Conservation (phyloP, 2,888 invertebrate genomes). For the Campoletis raptor region DNA sequence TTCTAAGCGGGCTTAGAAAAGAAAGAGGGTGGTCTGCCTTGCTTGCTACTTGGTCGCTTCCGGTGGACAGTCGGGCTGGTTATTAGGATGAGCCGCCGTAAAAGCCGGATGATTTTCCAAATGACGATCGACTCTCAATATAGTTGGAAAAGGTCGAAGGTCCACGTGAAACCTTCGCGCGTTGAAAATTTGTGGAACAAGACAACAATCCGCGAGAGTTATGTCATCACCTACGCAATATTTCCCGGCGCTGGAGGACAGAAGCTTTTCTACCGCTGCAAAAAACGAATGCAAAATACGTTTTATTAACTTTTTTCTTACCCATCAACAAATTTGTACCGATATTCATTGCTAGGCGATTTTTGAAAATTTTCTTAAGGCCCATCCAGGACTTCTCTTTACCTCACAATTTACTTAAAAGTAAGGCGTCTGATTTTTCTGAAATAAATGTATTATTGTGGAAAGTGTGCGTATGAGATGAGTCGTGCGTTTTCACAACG, state of each 20-base stretch:
- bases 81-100: conserved; percentile 95
- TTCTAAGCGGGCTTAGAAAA: conserved; percentile 79
- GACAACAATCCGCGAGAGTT: conserved; percentile 96
- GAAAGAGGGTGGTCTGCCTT: conserved; percentile 84
- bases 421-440: too few species aligned
- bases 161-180: conserved; percentile 98
- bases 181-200: conserved; percentile 98
- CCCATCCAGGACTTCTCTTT: too few species aligned
- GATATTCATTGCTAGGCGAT: too few species aligned
- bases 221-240: conserved; percentile 98
- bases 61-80: conserved; percentile 97
- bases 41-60: conserved; percentile 91
- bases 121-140: conserved; percentile 94
- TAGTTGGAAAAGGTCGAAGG: conserved; percentile 94
- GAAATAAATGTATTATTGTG: too few species aligned
- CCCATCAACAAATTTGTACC: too few species aligned
- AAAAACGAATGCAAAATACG: not conserved
- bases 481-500: too few species aligned
- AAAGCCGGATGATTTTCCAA: conserved; percentile 96
- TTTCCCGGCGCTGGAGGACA: conserved; percentile 94
- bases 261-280: conserved; percentile 93
- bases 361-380: not conserved
- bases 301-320: not conserved
- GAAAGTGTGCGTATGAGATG: too few species aligned
- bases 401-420: not conserved